Evolutionary conservation across 2,888 invertebrate species (phyloP).

Genomic region (Lasioglossum vierecki): DNA sequence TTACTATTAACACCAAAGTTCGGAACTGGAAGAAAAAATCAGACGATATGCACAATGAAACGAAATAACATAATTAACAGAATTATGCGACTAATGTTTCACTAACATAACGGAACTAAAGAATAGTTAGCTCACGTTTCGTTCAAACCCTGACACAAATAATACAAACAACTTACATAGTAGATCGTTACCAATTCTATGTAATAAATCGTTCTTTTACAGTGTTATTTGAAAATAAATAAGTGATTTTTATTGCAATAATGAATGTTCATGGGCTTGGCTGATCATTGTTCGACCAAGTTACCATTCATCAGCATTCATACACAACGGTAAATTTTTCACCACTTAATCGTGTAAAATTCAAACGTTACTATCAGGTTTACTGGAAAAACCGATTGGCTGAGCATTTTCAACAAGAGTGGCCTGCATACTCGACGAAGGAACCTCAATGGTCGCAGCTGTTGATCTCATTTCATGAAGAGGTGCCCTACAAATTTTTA

Average conservation of each 20-base stretch:
- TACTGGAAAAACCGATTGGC: conserved; percentile 90
- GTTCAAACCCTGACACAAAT: conserved; percentile 4
- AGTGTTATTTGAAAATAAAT: conserved; percentile 20
- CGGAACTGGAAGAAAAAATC: conserved; percentile 21
- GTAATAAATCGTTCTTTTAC: conserved; percentile 6
- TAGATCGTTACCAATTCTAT: background rate
- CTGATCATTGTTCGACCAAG: conserved; percentile 50
- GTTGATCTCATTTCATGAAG: conserved; percentile 92
- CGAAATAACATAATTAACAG: background rate
- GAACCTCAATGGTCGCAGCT: conserved; percentile 81
- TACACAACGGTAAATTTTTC: conserved; percentile 49
- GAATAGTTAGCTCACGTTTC: conserved; percentile 15
- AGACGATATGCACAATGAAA: conserved; percentile 5
- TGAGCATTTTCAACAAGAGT: conserved; percentile 93
- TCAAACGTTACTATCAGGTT: conserved; percentile 90
- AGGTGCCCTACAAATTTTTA: conserved; percentile 87
- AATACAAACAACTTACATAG: conserved; percentile 27
- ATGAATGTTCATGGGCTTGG: conserved; percentile 60
- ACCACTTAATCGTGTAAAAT: conserved; percentile 66
- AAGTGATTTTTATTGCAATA: conserved; percentile 33
- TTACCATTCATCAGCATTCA: conserved; percentile 62
- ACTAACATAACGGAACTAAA: background rate
- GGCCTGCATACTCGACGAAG: conserved; percentile 87
- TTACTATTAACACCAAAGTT: conserved; percentile 14
- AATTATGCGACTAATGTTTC: conserved; percentile 10